These are phyloP conservation scores for Naja naja DNA, from an alignment of 2,113 vertebrate species.

Conservation along the genomic window DNA sequence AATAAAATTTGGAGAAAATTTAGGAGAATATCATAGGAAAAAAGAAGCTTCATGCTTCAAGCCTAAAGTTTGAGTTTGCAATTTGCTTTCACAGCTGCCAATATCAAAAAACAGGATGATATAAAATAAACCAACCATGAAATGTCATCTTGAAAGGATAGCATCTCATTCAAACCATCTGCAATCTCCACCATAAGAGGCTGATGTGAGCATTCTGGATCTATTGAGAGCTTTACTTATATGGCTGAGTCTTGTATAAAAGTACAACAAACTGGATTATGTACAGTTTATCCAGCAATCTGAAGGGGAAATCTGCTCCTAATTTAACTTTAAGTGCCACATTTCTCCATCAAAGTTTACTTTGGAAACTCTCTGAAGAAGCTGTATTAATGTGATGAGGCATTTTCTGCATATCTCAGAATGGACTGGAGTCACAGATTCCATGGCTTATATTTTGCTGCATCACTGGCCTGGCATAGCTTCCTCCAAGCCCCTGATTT, in stretches of 20 bases:
- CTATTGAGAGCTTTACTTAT: not conserved
- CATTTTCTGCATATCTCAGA: not conserved
- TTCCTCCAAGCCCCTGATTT: not conserved
- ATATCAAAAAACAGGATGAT: not conserved
- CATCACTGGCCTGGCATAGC: not conserved
- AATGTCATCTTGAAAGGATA: not conserved
- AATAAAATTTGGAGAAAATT: not conserved
- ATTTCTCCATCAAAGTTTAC: not conserved
- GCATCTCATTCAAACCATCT: not conserved
- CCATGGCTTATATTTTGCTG: not conserved
- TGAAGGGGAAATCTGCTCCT: not conserved
- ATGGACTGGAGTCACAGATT: not conserved
- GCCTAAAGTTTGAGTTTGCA: not conserved
- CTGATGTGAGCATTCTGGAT: not conserved
- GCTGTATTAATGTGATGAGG: not conserved
- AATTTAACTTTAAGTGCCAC: not conserved
- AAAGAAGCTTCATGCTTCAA: not conserved
- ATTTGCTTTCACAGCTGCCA: not conserved
- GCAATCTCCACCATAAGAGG: not conserved
- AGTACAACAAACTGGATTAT: not conserved
- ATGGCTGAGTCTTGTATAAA: not conserved
- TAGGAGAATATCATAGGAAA: not conserved
- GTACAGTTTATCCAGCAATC: not conserved
- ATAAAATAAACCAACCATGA: not conserved
- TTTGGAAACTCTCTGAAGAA: not conserved